Evolutionary conservation across 2,113 vertebrate genomes (phyloP).

Genomic region (Sturnira hondurensis): DNA sequence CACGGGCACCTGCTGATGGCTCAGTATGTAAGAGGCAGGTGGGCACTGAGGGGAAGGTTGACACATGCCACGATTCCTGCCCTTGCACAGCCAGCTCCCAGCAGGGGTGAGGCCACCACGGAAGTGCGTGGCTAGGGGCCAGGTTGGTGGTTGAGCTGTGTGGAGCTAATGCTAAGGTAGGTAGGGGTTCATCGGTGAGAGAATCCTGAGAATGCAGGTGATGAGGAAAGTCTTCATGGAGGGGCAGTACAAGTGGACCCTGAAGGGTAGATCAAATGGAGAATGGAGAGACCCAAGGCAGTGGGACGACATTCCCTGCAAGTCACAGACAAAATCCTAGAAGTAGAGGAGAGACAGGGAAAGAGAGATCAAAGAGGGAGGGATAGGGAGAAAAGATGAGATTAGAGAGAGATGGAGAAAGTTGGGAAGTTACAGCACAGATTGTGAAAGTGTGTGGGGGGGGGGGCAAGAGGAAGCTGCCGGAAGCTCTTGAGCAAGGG

Average conservation of each 20-base stretch:
- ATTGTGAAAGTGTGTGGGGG: neutral
- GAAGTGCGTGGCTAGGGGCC: neutral
- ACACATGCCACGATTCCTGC: neutral
- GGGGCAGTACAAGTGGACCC: neutral
- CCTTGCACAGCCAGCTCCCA: neutral
- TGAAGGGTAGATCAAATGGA: neutral
- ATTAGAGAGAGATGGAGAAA: neutral
- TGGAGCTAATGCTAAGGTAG: neutral
- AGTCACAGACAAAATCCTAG: neutral
- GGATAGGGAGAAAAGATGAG: neutral
- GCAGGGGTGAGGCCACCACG: neutral
- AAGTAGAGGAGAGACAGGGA: neutral
- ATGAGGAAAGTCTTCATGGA: neutral
- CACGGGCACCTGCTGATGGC: neutral
- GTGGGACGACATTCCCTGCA: neutral
- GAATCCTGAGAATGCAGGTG: neutral
- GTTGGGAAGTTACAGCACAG: neutral
- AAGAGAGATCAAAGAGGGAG: neutral
- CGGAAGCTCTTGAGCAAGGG: neutral
- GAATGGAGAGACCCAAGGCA: neutral
- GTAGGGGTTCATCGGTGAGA: neutral
- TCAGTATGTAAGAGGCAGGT: neutral
- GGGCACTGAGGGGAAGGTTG: too few relatives aligned
- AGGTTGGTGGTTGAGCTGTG: neutral
- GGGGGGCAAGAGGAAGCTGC: neutral